These are phyloP conservation scores for Nasonia vitripennis DNA, from an alignment of 1,140 invertebrate species.

Conservation along the genomic window DNA sequence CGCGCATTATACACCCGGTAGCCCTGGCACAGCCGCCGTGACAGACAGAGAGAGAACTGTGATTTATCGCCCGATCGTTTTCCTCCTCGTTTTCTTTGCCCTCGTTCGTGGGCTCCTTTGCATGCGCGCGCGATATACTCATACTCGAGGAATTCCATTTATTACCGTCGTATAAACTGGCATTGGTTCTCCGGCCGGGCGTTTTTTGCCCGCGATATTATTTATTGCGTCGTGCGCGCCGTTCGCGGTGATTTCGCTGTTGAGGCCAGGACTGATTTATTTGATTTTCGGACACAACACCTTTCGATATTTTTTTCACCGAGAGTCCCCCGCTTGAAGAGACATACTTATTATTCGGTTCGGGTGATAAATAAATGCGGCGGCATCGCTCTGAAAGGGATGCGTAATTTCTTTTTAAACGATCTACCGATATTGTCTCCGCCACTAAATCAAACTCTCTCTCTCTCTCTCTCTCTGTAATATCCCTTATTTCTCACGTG, in stretches of 20 bases:
- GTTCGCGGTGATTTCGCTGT: slow-evolving; percentile 4
- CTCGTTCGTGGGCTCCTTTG: slow-evolving; percentile 17
- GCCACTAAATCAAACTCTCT: background rate
- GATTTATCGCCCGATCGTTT: slow-evolving; percentile 50
- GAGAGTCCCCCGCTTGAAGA: background rate
- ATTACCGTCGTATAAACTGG: slow-evolving; percentile 39
- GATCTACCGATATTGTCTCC: no score
- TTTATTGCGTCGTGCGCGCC: slow-evolving; percentile 19
- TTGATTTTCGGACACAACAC: slow-evolving; percentile 24
- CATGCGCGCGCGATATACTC: slow-evolving; percentile 24
- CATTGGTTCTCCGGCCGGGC: slow-evolving; percentile 18
- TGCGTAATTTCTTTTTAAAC: no score
- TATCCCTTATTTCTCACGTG: background rate
- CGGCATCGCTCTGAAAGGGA: background rate
- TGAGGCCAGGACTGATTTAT: slow-evolving; percentile 15
- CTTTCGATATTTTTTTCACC: background rate
- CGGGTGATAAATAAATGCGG: background rate
- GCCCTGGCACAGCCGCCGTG: background rate
- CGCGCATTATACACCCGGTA: background rate
- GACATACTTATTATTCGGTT: background rate
- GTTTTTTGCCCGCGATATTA: slow-evolving; percentile 36
- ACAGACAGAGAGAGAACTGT: slow-evolving; percentile 31
- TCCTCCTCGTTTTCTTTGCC: slow-evolving; percentile 29
- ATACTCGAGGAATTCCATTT: slow-evolving; percentile 43
- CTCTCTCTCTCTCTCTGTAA: background rate